phyloP scores from a whole-genome alignment of 2,797 vertebrate species.

The Limnodromus scolopaceus region DNA sequence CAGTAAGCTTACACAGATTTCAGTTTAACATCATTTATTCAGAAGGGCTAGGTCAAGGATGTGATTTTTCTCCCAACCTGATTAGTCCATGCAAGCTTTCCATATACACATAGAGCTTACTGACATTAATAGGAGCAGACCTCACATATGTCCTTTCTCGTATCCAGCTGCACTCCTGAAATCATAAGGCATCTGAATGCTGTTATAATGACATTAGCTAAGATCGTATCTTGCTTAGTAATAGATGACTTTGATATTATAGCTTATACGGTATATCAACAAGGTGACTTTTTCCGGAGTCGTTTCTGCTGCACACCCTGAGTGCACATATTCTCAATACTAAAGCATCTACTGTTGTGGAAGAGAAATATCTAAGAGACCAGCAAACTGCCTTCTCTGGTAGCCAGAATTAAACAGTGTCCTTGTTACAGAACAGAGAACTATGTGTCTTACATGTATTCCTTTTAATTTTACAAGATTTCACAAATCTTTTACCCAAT shows the following conservation, averaged over 20 bases:
- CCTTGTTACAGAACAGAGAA: neutral
- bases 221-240: neutral
- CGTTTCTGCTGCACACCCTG: neutral
- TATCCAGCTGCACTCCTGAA: neutral
- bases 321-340: neutral
- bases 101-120: neutral
- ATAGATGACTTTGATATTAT: neutral
- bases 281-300: neutral
- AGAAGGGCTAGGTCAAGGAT: neutral
- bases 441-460: neutral
- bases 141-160: neutral
- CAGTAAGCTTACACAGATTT: neutral
- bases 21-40: neutral
- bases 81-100: neutral
- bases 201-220: neutral
- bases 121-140: neutral
- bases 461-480: neutral
- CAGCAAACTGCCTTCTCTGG: neutral
- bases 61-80: neutral
- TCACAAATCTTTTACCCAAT: neutral
- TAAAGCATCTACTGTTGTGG: neutral
- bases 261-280: neutral
- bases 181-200: neutral
- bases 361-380: neutral
- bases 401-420: neutral